phyloP scores from a whole-genome alignment of 2,888 invertebrate species.

The Sarcophaga rosellei region DNA sequence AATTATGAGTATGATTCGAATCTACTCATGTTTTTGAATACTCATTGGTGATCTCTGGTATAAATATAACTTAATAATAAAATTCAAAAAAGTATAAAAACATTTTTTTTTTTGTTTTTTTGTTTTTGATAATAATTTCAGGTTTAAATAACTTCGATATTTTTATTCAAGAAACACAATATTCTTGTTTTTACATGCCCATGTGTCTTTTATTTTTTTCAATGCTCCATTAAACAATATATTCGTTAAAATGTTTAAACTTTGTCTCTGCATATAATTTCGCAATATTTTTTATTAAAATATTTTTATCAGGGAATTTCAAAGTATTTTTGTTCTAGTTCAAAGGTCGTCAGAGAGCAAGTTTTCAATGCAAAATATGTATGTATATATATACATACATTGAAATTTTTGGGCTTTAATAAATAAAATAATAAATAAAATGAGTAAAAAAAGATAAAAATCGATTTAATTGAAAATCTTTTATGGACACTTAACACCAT shows the following conservation, averaged over 20 bases:
- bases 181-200: too few relatives aligned
- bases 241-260: not conserved
- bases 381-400: not conserved
- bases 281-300: not conserved
- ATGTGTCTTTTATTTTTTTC: too few relatives aligned
- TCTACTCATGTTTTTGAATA: too few relatives aligned
- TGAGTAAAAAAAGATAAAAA: slow-evolving; percentile 23
- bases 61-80: too few relatives aligned
- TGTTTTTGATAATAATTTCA: too few relatives aligned
- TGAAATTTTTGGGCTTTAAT: not conserved
- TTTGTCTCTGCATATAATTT: not conserved
- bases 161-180: too few relatives aligned
- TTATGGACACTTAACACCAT: slow-evolving; percentile 55
- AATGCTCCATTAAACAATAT: too few relatives aligned
- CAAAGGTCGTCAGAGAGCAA: slow-evolving; percentile 15
- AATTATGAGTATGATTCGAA: too few relatives aligned
- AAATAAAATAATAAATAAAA: slow-evolving; percentile 30
- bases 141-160: too few relatives aligned
- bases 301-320: slow-evolving; percentile 1
- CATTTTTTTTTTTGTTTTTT: too few relatives aligned
- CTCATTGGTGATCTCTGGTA: too few relatives aligned
- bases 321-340: not conserved
- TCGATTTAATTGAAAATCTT: slow-evolving; percentile 47
- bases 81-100: too few relatives aligned
- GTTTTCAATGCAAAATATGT: slow-evolving; percentile 5